These are phyloP conservation scores for Lasioglossum baleicum DNA, from an alignment of 1,140 invertebrate genomes.

Conservation along the genomic window DNA sequence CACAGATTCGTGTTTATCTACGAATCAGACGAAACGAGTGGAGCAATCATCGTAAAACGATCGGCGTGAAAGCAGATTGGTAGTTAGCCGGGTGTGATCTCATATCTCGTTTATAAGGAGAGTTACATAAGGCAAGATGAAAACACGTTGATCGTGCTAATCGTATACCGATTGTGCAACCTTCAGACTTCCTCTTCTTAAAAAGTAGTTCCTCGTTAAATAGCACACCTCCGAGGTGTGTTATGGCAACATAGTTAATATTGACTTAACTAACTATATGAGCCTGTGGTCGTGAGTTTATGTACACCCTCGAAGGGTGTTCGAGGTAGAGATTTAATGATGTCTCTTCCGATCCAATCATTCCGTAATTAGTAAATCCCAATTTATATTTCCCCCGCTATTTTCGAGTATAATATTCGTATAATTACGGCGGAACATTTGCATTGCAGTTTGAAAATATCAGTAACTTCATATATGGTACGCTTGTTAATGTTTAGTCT, in stretches of 20 bases:
- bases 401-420: no score
- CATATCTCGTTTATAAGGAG: slow-evolving; percentile 21
- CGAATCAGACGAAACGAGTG: background rate
- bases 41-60: slow-evolving; percentile 36
- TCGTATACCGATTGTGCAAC: slow-evolving; percentile 11
- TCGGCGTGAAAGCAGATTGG: slow-evolving; percentile 24
- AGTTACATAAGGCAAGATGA: slow-evolving; percentile 19
- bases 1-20: background rate
- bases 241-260: background rate
- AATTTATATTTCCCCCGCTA: background rate
- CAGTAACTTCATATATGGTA: no score
- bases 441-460: no score
- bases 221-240: no score
- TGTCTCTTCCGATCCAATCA: background rate
- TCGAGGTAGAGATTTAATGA: background rate
- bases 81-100: slow-evolving; percentile 15
- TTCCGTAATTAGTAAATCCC: background rate
- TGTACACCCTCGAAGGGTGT: background rate
- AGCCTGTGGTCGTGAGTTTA: background rate
- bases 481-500: no score
- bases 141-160: slow-evolving; percentile 13
- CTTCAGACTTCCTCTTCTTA: background rate
- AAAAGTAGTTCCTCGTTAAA: background rate
- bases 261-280: background rate
- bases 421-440: no score